A percentile compares a stretch with the other conserved stretches of the same genome.
Evolutionary conservation across 2,797 vertebrate species (phyloP).

Genomic region (Danio jaintianensis): DNA sequence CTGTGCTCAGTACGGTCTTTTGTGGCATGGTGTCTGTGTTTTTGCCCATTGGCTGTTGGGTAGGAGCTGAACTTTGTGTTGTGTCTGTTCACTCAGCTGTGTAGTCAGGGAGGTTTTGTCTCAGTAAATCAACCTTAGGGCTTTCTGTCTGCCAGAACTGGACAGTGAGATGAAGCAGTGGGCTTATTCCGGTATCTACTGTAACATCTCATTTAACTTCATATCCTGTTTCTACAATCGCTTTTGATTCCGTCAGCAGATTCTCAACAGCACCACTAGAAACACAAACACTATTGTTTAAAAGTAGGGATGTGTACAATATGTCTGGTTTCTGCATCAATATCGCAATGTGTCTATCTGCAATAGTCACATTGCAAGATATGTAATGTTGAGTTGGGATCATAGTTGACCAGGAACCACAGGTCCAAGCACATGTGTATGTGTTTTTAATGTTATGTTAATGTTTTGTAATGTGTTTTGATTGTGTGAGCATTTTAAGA

Average conservation of each 20-base stretch:
- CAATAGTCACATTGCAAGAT: no score
- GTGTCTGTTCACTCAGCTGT: constrained; percentile 60
- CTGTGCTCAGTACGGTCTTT: not conserved
- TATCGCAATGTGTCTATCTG: no score
- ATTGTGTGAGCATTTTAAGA: no score
- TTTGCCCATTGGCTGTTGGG: constrained; percentile 29
- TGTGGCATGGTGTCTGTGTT: constrained; percentile 14
- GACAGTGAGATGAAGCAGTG: constrained; percentile 39
- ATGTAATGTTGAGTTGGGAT: no score
- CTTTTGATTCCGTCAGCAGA: constrained; percentile 1
- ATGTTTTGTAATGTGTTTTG: no score
- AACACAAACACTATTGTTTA: not conserved
- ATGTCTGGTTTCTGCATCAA: no score
- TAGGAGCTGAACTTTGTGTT: constrained; percentile 56
- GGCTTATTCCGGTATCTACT: constrained; percentile 29
- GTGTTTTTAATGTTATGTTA: no score
- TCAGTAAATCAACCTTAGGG: constrained; percentile 57
- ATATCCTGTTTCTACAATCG: constrained; percentile 31
- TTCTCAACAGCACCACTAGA: not conserved
- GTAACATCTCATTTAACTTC: constrained; percentile 44
- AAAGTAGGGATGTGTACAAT: not conserved
- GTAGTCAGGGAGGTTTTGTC: constrained; percentile 57
- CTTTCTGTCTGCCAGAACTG: constrained; percentile 42
- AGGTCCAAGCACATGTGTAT: no score
- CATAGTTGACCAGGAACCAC: no score